Base-by-base conservation (phyloP, 2,888 invertebrate genomes). In the Drymonia ruficornis region DNA sequence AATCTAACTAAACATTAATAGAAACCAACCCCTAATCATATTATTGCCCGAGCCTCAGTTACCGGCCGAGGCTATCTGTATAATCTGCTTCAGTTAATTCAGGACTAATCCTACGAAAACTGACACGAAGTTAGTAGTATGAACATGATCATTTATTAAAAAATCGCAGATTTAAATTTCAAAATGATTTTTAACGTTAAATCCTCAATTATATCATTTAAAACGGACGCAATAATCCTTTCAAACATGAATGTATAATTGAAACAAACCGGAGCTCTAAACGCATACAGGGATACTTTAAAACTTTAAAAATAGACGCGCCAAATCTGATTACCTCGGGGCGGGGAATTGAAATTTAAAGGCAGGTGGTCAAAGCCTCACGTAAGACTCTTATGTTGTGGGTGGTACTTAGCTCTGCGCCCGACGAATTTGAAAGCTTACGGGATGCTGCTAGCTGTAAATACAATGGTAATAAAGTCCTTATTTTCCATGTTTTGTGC, bases 321-420 rank as follows among this genome's bases (percentile, higher is more conserved):
- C 66, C 61, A 75, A 75, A 79, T 79, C 74, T 68, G 70, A 74
- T 74, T 72, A 76, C 63, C 65, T 63, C 56, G 48, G 59, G 47
- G 58, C 61, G 52, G 59, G 65, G 70, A 79, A 76, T 73, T 73
- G 72, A 76, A 78, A 77, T 76, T 74, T 75, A 74, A 74, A 76
- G 74, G 56, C 54, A 65, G 62, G 61, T 65, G 59, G 72, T 72
- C 61, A 76, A 74, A 80, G 76, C 76, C 61, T 62, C 66, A 63
- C 69, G 68, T 80, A 80, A 80, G 80, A 74, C 56, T 74, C 80
- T 80, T 80, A 80, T 61, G 78, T 65, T 72, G 68, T 65, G 65
- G 68, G 57, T 52, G 58, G 70, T 79, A 73, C 76, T 78, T 72
- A 74, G 60, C 49, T 58, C 59, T 49, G 47, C 63, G 51, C 68